Base-by-base conservation (phyloP, 2,113 vertebrate species). In the Alces alces region DNA sequence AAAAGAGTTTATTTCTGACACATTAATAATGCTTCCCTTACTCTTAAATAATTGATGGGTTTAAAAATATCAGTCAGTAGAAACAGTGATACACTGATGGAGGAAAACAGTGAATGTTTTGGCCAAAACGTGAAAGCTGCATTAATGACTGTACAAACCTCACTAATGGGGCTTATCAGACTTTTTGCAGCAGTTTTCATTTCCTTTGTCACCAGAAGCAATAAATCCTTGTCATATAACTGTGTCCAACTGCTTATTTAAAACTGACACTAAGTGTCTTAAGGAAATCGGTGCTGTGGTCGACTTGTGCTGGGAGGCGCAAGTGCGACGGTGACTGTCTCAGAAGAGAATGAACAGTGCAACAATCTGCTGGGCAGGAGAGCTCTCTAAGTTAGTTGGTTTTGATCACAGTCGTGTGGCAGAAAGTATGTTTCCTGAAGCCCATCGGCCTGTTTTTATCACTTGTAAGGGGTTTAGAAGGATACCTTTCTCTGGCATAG, bases 41-140 rank as follows among this genome's bases (percentile, higher is more conserved):
- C 73, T 58, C 61, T 91, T 87, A 90, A 97, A 79, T 96, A 95
- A 96, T 87, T 90, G 60, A 87, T 92, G 64, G 36, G 73, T 70
- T 97, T 90, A 54, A 92, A 94, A 94, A 84, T 95, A 90, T 45
- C 58, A 60, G 60, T 83, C 73, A 92, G 19, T 36, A 83, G 55
- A 95, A 86, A 76, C 12, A 52, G 47, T 21, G 70, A 76, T 89
- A 50, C 54, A 52, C 3, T 11, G 66, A 80, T 64, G 28, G 23
- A 78, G 23, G 28, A 79, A 95, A 95, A 83, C n/a, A 79, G 61
- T 30, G 47, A 87, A 27, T 79, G 45, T 84, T 87, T 82, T 90
- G 89, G 27, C 52, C 89, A 86, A 79, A 57, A 78, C 36, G 33
- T 55, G 66, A 87, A 95, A 95, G 54, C 47, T 73, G 14, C 54